Evolutionary conservation across 2,888 invertebrate species (phyloP), one percentile per base, ranked within the genome.

Genomic region (Stenoptilia bipunctidactyla): DNA sequence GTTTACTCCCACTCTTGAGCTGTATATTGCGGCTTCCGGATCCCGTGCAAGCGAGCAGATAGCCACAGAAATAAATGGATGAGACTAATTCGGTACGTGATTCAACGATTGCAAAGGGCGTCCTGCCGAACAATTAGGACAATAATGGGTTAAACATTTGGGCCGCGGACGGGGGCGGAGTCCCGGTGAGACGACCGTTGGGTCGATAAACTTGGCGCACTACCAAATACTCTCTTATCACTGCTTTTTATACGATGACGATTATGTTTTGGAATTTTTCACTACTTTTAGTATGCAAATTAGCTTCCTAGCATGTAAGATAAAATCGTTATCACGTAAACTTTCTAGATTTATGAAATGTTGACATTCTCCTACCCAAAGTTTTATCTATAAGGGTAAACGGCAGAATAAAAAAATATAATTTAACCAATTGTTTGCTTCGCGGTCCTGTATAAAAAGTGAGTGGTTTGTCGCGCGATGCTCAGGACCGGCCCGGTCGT

Each of bases 61-160:
- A 20, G 35, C 4, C 12, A 13, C 14, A 15, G 35, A 20, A 39
- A 34, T 39, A 15, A 34, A 39, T 15, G 15, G 2, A 37, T 40
- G 30, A 30, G 34, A 42, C 50, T 51, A 54, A 51, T 48, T 55
- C 43, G 40, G 52, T 46, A 37, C 45, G 45, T 51, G 57, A 57
- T 48, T 55, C 57, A 54, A 44, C 45, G 38, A 45, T 39, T 40
- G 40, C 52, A 52, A 56, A 52, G 50, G 52, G 45, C 30, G 30
- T 12, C 30, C 12, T 30, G 30, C 30, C 50, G 53, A 55, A 55
- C 58, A 64, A 66, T 60, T 58, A 63, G 60, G 58, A 58, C 62
- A 49, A 58, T 56, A 61, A 57, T 62, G 62, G 65, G 59, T 62
- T 65, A 60, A 55, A 52, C 55, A 66, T 60, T 56, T 55, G 47